phyloP scores from a whole-genome alignment of 2,113 vertebrate genomes.

The Protobothrops mucrosquamatus region DNA sequence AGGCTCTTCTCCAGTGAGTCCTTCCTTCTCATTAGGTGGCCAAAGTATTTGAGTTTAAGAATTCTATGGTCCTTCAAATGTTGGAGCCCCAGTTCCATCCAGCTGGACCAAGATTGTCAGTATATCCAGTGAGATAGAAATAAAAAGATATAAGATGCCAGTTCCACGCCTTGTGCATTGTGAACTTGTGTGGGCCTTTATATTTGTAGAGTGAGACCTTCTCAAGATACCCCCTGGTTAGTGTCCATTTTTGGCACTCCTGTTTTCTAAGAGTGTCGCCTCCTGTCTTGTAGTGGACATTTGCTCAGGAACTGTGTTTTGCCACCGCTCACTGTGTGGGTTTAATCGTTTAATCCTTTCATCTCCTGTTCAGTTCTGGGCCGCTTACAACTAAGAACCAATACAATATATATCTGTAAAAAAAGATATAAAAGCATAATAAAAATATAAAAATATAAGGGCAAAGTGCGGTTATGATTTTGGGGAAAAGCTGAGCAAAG shows the following conservation, averaged over 20 bases:
- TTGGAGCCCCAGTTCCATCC: background rate
- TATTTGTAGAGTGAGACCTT: background rate
- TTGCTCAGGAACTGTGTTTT: background rate
- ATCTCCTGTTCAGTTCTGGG: background rate
- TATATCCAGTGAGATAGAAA: background rate
- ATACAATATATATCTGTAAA: background rate
- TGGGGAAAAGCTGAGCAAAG: no score
- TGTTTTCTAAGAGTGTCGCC: background rate
- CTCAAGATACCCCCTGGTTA: background rate
- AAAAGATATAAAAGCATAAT: no score
- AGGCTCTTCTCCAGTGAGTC: no score
- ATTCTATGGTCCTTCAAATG: background rate
- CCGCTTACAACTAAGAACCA: background rate
- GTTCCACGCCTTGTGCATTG: background rate
- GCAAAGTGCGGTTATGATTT: no score
- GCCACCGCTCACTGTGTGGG: background rate
- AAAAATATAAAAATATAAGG: no score
- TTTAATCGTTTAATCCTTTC: background rate
- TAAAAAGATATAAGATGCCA: background rate
- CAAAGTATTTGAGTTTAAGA: background rate
- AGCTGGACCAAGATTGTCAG: background rate
- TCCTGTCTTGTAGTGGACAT: background rate
- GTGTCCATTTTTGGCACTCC: background rate
- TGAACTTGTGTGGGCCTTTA: background rate
- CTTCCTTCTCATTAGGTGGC: no score